Evolutionary conservation across 2,888 invertebrate genomes (phyloP).

Genomic region (Muscina levida): DNA sequence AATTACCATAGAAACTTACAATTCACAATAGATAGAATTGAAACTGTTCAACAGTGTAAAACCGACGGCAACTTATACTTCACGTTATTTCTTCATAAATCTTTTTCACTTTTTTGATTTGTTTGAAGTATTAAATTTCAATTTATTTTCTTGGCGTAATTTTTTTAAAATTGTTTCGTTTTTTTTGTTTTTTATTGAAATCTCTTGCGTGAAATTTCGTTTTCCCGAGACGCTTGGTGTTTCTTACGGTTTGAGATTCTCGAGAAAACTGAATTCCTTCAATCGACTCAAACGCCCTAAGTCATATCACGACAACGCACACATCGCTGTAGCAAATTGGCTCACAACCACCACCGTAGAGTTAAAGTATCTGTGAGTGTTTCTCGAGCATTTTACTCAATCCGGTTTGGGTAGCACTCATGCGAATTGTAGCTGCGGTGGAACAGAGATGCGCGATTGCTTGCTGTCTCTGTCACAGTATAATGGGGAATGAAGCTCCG

Average conservation of each 20-base stretch:
- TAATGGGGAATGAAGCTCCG: constrained; percentile 45
- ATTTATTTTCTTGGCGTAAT: constrained; percentile 19
- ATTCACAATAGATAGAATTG: constrained; percentile 3
- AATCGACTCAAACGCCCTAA: constrained; percentile 52
- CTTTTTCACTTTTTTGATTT: neutral
- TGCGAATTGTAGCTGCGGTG: neutral
- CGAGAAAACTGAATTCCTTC: constrained; percentile 70
- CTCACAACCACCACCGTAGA: constrained; percentile 8
- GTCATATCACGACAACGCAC: constrained; percentile 25
- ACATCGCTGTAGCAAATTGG: neutral
- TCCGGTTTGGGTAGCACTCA: constrained; percentile 14
- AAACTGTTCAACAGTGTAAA: neutral
- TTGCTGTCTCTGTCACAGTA: constrained; percentile 2
- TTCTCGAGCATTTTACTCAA: constrained; percentile 15
- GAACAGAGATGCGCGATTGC: constrained; percentile 38
- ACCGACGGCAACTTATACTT: constrained; percentile 21
- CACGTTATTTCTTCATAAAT: neutral
- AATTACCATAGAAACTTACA: constrained; percentile 42
- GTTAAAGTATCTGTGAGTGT: constrained; percentile 22
- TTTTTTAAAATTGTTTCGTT: constrained; percentile 24
- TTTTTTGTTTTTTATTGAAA: constrained; percentile 26
- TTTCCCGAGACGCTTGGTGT: constrained; percentile 62
- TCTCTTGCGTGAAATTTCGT: constrained; percentile 36
- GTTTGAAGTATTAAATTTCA: constrained; percentile 26
- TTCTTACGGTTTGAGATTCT: constrained; percentile 72